Conservation (phyloP, 2,888 invertebrate genomes). For the Embidobia sp. region DNA sequence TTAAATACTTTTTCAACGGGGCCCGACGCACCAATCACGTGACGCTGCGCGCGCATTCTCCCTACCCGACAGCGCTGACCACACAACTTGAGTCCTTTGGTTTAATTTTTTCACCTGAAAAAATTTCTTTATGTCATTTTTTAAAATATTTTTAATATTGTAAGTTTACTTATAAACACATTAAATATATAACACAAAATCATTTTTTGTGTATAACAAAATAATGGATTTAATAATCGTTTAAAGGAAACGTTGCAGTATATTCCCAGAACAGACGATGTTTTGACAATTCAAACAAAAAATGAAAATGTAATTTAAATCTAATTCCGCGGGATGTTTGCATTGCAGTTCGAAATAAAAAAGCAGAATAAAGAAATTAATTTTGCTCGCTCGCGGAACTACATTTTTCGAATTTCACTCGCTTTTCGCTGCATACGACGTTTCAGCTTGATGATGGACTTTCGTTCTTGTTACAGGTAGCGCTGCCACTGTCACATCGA, state of each 20-base stretch:
- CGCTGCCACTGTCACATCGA: slow-evolving; percentile 63
- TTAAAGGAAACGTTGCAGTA: too few species aligned
- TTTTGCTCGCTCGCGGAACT: slow-evolving; percentile 30
- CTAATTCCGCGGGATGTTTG: slow-evolving; percentile 34
- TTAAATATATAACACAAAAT: too few species aligned
- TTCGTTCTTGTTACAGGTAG: slow-evolving; percentile 67
- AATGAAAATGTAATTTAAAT: slow-evolving; percentile 50
- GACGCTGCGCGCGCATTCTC: neutral
- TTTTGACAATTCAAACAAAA: slow-evolving; percentile 28
- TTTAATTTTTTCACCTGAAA: too few species aligned
- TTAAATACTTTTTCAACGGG: neutral
- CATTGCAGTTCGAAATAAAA: slow-evolving; percentile 28
- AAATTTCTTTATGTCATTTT: too few species aligned
- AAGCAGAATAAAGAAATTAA: slow-evolving; percentile 36
- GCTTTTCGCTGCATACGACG: slow-evolving; percentile 40
- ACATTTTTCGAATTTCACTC: slow-evolving; percentile 50
- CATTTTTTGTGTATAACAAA: too few species aligned
- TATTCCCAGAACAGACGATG: slow-evolving; percentile 11
- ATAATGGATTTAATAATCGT: slow-evolving; percentile 21
- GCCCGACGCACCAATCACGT: neutral
- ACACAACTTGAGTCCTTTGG: too few species aligned
- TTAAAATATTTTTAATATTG: too few species aligned
- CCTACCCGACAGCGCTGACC: too few species aligned
- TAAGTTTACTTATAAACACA: too few species aligned
- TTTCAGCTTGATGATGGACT: slow-evolving; percentile 60